These are phyloP conservation scores for Amblyjoppa fuscipennis DNA, from an alignment of 2,888 invertebrate genomes.

Conservation along the genomic window DNA sequence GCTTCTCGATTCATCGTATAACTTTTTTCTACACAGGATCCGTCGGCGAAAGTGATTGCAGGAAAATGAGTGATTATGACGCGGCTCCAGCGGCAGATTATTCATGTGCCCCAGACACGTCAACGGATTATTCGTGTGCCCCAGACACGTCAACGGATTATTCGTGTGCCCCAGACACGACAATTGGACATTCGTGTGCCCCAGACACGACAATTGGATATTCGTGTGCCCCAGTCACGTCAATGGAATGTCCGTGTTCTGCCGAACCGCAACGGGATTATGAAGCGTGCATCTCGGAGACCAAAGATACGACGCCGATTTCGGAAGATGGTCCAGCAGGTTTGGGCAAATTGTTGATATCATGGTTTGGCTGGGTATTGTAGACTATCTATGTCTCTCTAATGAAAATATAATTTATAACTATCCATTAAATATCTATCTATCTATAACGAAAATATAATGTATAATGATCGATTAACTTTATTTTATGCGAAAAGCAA, in stretches of 20 bases:
- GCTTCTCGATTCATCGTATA: not conserved
- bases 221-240: no score
- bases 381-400: no score
- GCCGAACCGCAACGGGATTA: not conserved
- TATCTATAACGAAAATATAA: no score
- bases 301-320: not conserved
- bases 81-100: not conserved
- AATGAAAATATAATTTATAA: no score
- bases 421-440: no score
- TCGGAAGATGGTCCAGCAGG: not conserved
- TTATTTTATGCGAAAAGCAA: no score
- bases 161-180: no score
- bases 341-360: not conserved
- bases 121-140: not conserved
- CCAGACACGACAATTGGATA: no score
- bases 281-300: not conserved
- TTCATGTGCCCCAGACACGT: not conserved
- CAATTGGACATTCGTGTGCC: no score
- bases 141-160: no score
- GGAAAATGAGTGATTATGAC: slow-evolving; percentile 4
- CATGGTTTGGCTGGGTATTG: no score
- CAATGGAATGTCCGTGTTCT: not conserved
- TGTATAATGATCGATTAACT: no score
- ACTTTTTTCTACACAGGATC: not conserved
- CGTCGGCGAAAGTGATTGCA: not conserved